phyloP scores from a whole-genome alignment of 2,888 invertebrate genomes.

The Amphiduros pacificus region DNA sequence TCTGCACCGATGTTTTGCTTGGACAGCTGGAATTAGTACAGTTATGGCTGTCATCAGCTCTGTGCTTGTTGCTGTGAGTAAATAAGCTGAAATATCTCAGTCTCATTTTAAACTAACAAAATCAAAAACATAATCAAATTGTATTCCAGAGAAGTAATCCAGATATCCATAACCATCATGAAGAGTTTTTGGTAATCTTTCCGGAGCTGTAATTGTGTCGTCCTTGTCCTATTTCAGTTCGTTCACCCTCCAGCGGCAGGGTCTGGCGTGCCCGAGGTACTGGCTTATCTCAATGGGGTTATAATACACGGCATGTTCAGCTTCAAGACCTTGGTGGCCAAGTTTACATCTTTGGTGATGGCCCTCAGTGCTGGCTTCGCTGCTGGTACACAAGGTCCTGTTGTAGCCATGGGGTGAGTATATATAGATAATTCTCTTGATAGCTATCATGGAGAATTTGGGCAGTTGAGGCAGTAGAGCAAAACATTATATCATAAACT shows the following conservation, averaged over 20 bases:
- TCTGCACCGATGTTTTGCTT: slow-evolving; percentile 13
- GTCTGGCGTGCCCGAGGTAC: slow-evolving; percentile 32
- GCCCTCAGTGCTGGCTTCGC: slow-evolving; percentile 33
- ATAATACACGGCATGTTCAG: slow-evolving; percentile 29
- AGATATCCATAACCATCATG: too few relatives aligned
- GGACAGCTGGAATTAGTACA: slow-evolving; percentile 28
- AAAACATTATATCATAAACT: not conserved
- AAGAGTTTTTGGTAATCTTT: too few relatives aligned
- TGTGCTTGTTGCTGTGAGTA: slow-evolving; percentile 29
- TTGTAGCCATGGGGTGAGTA: slow-evolving; percentile 32
- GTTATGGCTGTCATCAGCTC: slow-evolving; percentile 29
- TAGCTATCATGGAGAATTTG: too few relatives aligned
- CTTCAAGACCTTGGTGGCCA: slow-evolving; percentile 32
- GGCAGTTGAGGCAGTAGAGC: too few relatives aligned
- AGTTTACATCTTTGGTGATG: slow-evolving; percentile 27
- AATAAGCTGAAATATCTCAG: not conserved
- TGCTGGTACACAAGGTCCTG: slow-evolving; percentile 29
- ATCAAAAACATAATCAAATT: too few relatives aligned
- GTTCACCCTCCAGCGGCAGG: slow-evolving; percentile 34
- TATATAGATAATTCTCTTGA: too few relatives aligned
- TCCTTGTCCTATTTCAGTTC: slow-evolving; percentile 22
- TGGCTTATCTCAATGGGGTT: slow-evolving; percentile 35
- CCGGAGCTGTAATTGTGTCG: too few relatives aligned
- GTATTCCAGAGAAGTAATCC: too few relatives aligned
- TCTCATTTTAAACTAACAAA: not conserved